Base-by-base conservation (phyloP, 1,140 invertebrate species). In the Papilio aristodemus region DNA sequence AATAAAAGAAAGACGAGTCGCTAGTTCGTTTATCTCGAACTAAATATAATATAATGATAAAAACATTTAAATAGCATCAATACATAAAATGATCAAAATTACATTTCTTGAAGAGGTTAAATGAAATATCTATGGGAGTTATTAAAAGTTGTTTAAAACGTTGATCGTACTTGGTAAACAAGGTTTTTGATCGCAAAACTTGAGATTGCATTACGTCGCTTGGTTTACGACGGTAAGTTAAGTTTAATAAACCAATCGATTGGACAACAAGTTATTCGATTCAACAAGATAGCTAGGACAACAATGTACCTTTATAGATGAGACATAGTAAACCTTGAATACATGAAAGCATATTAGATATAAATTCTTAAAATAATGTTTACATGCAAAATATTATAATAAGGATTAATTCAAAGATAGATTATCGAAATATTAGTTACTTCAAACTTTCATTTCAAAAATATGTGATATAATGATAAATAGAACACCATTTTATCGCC, bases 101-200 rank as follows among this genome's bases (percentile, higher is more conserved):
- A n/a, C n/a, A n/a, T 54, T 11, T 25, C 46, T 54, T 54, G 22
- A 25, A 19, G 22, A 63, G 14, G 36, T 59, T 17, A 36, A 14
- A 14, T 37, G 36, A 14, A 37, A 36, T 17, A 64, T 64, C 19
- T 41, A 2, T 43, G 22, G 10, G n/a, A 64, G 60, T 41, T 41
- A 41, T 50, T 46, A 46, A 66, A 46, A 50, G 63, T 66, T 27
- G 41, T 25, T 66, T 66, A 46, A 46, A 66, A 46, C 41, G 32
- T 14, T 25, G 46, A 17, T n/a, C 22, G 41, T 22, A 46, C 25
- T 46, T 14, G 5, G n/a, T 14, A 50, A 46, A 46, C 22, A 46
- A 66, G 63, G 41, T 66, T 66, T 64, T 66, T 66, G 63, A 66
- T 46, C 63, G 63, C 39, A 27, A 66, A 66, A 46, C 63, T 66